Percentiles rank a stretch among this genome's conserved stretches.
These are phyloP conservation scores for Pitangus sulphuratus DNA, from an alignment of 2,797 vertebrate genomes.

Conservation along the genomic window DNA sequence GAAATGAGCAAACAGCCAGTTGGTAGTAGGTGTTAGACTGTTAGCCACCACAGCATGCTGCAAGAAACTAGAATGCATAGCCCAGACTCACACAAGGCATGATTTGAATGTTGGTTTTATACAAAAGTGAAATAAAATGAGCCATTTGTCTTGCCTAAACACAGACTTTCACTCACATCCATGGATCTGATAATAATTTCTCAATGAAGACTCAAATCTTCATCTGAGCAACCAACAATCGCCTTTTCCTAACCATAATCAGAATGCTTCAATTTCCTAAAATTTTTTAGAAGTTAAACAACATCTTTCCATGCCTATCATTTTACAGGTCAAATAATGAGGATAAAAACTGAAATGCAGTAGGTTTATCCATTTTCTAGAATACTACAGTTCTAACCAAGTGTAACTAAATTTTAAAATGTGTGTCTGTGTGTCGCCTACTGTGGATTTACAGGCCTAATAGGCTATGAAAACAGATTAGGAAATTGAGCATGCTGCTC, in stretches of 20 bases:
- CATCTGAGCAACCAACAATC: neutral
- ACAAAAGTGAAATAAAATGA: neutral
- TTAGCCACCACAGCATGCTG: accelerated
- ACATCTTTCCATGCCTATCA: neutral
- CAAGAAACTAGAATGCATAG: neutral
- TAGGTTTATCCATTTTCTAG: neutral
- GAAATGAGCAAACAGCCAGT: neutral
- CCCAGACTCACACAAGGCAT: neutral
- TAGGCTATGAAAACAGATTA: neutral
- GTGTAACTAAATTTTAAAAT: neutral
- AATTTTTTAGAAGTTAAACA: neutral
- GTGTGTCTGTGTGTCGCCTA: neutral
- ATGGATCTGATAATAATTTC: neutral
- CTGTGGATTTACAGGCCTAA: neutral
- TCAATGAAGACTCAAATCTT: neutral
- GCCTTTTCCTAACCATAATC: neutral
- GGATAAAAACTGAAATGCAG: neutral
- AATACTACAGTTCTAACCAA: neutral
- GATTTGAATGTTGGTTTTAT: neutral
- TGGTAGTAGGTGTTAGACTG: too few species aligned
- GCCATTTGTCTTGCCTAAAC: neutral
- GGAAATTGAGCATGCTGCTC: neutral
- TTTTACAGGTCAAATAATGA: neutral
- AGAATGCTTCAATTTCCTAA: neutral
- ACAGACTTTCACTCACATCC: neutral